phyloP scores from a whole-genome alignment of 2,888 invertebrate genomes.

The Isoperla grammatica region DNA sequence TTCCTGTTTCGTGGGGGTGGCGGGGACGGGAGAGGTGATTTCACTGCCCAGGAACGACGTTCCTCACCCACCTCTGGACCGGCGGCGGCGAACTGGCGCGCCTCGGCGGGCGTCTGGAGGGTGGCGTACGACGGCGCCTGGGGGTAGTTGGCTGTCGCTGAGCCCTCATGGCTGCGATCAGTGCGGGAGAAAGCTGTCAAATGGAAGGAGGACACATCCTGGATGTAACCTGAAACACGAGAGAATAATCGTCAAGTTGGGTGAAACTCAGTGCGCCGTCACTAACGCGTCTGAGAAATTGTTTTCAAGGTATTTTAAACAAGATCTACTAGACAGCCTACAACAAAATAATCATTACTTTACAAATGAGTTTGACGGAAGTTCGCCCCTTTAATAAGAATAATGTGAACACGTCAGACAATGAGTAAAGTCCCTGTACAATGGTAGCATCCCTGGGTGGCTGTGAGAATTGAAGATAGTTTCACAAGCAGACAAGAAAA shows the following conservation, averaged over 20 bases:
- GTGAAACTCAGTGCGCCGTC: too few relatives aligned
- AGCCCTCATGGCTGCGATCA: slow-evolving; percentile 39
- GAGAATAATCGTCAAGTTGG: too few relatives aligned
- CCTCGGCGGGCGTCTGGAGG: slow-evolving; percentile 49
- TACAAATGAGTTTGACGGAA: too few relatives aligned
- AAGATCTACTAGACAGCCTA: too few relatives aligned
- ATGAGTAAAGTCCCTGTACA: too few relatives aligned
- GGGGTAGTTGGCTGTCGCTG: slow-evolving; percentile 35
- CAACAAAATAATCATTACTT: too few relatives aligned
- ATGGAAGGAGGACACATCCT: slow-evolving; percentile 69
- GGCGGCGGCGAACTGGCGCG: slow-evolving; percentile 37
- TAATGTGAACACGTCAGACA: too few relatives aligned
- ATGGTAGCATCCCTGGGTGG: slow-evolving; percentile 7
- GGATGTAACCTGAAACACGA: slow-evolving; percentile 63
- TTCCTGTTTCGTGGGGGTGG: slow-evolving; percentile 51
- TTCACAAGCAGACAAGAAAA: slow-evolving; percentile 46
- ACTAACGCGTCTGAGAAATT: too few relatives aligned
- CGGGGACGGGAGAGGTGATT: slow-evolving; percentile 25
- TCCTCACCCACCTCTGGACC: slow-evolving; percentile 24
- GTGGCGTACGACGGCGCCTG: slow-evolving; percentile 52
- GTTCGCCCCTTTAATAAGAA: too few relatives aligned
- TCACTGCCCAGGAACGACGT: slow-evolving; percentile 26
- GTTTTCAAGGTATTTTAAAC: too few relatives aligned
- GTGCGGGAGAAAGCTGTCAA: slow-evolving; percentile 65
- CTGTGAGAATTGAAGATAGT: neutral